Base-by-base conservation (phyloP, 2,888 invertebrate species). In the Beris chalybata region DNA sequence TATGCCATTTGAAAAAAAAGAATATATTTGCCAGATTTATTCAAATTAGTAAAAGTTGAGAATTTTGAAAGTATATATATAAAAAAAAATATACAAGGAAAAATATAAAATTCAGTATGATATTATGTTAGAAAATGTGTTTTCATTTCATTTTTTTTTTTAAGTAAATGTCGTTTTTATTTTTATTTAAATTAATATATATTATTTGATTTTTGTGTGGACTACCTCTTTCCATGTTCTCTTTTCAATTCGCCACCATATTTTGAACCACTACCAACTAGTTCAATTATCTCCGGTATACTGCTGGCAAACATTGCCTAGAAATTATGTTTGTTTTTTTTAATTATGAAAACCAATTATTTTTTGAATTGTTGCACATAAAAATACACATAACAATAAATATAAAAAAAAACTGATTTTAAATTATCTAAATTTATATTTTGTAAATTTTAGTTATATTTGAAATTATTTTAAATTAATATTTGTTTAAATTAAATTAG, bases 221-320 rank as follows among this genome's bases (percentile, higher is more conserved):
- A 84, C 87, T 92, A 96, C 96, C 96, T 95, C 91, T 97, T 95
- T 89, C 97, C 97, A 84, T 95, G 93, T 88, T 97, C 97, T 86
- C 95, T 93, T 89, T 96, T 97, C 89, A 95, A 97, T 85, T 95
- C 93, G 84, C 97, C 97, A 86, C 95, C 93, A 89, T 97, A 97
- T 88, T 97, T 97, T 88, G 96, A 95, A 86, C 97, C 92, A 89
- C 93, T 93, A 86, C 97, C 96, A 88, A 97, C 93, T 87, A 98
- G 94, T 88, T 97, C 97, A 87, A 95, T 96, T 87, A 98, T 97
- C 91, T 98, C 97, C 84, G 97, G 97, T 86, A 98, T 95, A 90
- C 95, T 96, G 90, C 95, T 96, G 88, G 97, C 97, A 92, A 98
- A 98, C 90, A 97, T 95, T 87, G 97, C 97, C 96, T 96, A 91